Evolutionary conservation across 2,888 invertebrate genomes (phyloP), one percentile per base, ranked within the genome.

Genomic region (Drosophila picticornis): DNA sequence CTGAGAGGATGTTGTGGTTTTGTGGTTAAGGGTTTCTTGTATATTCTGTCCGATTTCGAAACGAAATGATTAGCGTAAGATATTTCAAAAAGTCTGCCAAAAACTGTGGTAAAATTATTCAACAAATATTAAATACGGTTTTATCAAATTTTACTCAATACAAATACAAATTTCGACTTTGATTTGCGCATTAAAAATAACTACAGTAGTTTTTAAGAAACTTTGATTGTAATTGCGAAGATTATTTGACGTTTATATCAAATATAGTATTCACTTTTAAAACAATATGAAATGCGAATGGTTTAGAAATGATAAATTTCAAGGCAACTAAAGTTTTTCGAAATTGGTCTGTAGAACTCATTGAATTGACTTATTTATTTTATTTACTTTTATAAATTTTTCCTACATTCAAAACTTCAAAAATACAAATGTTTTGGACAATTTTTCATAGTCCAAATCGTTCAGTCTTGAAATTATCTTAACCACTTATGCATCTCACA

Each of bases 1-100:
- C 25, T 64, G 67, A 62, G 70, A 88, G 84, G 84, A 84, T 88
- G 86, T 83, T 84, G 83, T 81, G 83, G 86, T 77, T 88, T 46
- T 46, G 46, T 72, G 86, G 84, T 84, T 79, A 60, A 46, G 48
- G 29, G 25, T 65, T 43, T 46, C 32, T 31, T 48, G 34, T 4
- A 27, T 6, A 27, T 19, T 34, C 5, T 43, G n/a, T 1, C 38
- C 3, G 27, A 36, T 57, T 27, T 57, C 56, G 29, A 27, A 59
- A 53, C 48, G 6, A 60, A 36, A 51, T 57, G 73, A 73, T 73
- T 60, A 78, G 68, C 51, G 48, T 31, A 29, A 25, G 13, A 48
- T 43, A 48, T 50, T 57, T 61, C 3, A 55, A 40, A 38, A 46
- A n/a, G 6, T 19, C 19, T 51, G 29, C 19, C 16, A 29, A 11